Conservation (phyloP, 2,888 invertebrate species). For the Frankliniella fusca region DNA sequence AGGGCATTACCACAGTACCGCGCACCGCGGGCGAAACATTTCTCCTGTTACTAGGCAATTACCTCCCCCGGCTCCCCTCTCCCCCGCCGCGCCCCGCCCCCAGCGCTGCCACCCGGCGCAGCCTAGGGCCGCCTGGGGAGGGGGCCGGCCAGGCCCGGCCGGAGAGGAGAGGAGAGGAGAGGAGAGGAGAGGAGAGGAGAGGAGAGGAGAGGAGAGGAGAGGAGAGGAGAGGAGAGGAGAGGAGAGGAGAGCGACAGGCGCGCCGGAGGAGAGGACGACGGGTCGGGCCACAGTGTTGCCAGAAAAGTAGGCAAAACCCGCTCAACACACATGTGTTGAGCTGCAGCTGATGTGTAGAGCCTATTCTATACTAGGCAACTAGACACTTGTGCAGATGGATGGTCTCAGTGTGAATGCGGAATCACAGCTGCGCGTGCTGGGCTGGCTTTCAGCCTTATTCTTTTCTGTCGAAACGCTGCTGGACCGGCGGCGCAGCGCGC, state of each 20-base stretch:
- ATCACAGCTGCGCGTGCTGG: too few species aligned
- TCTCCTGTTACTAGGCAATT: conserved; percentile 26
- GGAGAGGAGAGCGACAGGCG: neutral
- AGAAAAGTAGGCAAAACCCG: too few species aligned
- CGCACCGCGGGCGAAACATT: conserved; percentile 11
- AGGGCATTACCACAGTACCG: neutral
- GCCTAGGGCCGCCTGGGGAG: neutral
- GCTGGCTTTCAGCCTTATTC: too few species aligned
- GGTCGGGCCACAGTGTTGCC: neutral
- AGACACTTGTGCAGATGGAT: too few species aligned
- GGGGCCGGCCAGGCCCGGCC: neutral
- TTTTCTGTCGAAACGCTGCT: too few species aligned
- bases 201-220: neutral
- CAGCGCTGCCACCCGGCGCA: neutral
- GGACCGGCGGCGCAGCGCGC: too few species aligned
- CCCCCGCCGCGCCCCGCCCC: neutral
- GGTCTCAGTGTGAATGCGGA: too few species aligned
- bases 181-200: neutral
- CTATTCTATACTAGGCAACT: too few species aligned
- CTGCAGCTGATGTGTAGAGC: too few species aligned
- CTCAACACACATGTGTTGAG: too few species aligned
- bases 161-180: neutral
- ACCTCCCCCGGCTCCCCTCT: neutral
- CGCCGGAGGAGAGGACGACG: neutral
- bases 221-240: neutral